A percentile compares a stretch with the other conserved stretches of the same genome.
phyloP scores from a whole-genome alignment of 2,888 invertebrate genomes.

The Lithophane ornitopus region DNA sequence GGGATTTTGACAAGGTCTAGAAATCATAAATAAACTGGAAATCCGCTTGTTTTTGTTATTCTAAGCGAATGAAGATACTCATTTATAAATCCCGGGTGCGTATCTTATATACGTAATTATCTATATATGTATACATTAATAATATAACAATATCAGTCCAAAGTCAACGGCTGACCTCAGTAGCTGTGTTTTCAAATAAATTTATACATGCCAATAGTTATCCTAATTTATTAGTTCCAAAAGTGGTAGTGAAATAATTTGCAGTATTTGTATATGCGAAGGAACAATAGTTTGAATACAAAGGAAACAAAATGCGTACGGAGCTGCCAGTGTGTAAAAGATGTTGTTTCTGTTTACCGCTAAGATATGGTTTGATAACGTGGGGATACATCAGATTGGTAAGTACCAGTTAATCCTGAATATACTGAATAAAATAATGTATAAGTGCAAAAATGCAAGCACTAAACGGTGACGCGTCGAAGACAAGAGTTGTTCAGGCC shows the following conservation, averaged over 20 bases:
- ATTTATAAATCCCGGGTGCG: neutral
- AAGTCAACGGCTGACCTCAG: constrained; percentile 6
- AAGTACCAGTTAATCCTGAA: constrained; percentile 23
- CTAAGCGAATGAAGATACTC: neutral
- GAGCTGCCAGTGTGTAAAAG: constrained; percentile 63
- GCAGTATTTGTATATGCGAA: neutral
- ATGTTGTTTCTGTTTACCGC: constrained; percentile 69
- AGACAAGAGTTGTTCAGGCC: neutral
- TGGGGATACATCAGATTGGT: constrained; percentile 68
- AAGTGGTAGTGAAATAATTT: neutral
- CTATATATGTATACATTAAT: neutral
- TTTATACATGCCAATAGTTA: neutral
- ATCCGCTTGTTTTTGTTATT: constrained; percentile 17
- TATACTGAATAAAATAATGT: no score
- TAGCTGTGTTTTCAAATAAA: constrained; percentile 8
- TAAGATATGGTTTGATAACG: constrained; percentile 64
- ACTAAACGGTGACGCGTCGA: neutral
- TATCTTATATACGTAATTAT: neutral
- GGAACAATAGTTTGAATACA: neutral
- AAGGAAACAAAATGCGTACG: constrained; percentile 52
- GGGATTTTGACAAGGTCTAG: no score
- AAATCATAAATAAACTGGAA: neutral
- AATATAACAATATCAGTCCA: constrained; percentile 21
- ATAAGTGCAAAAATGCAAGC: neutral
- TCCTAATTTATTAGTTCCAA: neutral